Evolutionary conservation across 2,797 vertebrate genomes (phyloP), one percentile per base, ranked within the genome.

Genomic region (Trachurus trachurus): DNA sequence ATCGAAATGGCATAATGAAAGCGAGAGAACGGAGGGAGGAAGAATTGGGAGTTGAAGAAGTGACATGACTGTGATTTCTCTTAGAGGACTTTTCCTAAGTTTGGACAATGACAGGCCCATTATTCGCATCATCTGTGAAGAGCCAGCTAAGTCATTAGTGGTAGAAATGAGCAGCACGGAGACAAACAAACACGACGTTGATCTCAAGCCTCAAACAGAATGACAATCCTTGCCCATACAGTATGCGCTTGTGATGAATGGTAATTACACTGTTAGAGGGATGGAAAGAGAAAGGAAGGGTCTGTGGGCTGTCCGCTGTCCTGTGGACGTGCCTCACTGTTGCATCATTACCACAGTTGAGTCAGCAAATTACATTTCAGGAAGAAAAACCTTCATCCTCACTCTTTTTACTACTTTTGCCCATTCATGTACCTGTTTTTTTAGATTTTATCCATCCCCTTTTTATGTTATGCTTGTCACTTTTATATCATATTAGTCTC

Each of bases 131-230:
- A 78, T 82, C 75, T 87, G 47, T 45, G 77, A 79, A 59, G 71
- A 84, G 47, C 40, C 63, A 45, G 59, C 49, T 1, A 37, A 89
- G 83, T 90, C 88, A 87, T 90, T 88, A 91, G 71, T 40, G 60
- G 16, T 53, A 74, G 79, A 88, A 88, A 86, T 81, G 62, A 86
- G 59, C 63, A 68, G 78, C 75, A 58, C 16, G 1, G 17, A 76
- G 71, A 79, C 76, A 88, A 83, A 89, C 79, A 88, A 85, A 82
- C 70, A 67, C 49, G 10, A 44, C 10, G 4, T 54, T 54, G 69
- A 80, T 86, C 70, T 71, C 19, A 1, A 75, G 67, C 49, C 73
- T 89, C 70, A 79, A 78, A 80, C 74, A 65, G 68, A 85, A 75
- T 70, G 85, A 72, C 87, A 85, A 71, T 88, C 88, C 86, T 31